phyloP scores from a whole-genome alignment of 2,113 vertebrate genomes.

The Fulica atra region DNA sequence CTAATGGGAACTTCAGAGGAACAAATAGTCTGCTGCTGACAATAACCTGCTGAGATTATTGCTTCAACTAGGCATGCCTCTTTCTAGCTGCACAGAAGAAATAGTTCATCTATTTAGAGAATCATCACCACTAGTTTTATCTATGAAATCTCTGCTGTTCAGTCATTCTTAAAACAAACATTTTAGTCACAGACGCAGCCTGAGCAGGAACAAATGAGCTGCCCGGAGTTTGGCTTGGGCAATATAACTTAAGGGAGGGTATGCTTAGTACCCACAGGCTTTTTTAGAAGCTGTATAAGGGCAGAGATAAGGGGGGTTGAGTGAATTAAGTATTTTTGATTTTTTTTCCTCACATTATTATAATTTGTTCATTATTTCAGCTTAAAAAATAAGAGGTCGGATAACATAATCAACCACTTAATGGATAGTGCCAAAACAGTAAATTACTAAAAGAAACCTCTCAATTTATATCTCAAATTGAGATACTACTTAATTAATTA shows the following conservation, averaged over 20 bases:
- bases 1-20: background rate
- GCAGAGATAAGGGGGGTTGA: fast-evolving
- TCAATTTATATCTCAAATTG: conserved; percentile 30
- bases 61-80: background rate
- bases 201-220: background rate
- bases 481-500: conserved; percentile 21
- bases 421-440: background rate
- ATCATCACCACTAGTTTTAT: background rate
- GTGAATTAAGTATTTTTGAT: background rate
- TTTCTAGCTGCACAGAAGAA: background rate
- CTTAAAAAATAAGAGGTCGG: background rate
- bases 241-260: background rate
- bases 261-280: background rate
- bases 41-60: background rate
- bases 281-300: background rate
- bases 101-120: background rate
- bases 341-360: background rate
- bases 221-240: background rate
- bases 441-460: conserved; percentile 16
- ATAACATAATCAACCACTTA: conserved; percentile 8
- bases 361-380: background rate
- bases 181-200: background rate
- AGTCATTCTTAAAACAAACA: conserved; percentile 10
- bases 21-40: background rate
- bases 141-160: background rate